These are phyloP conservation scores for Loris lydekkerianus DNA, from an alignment of 2,797 vertebrate species.

Conservation along the genomic window DNA sequence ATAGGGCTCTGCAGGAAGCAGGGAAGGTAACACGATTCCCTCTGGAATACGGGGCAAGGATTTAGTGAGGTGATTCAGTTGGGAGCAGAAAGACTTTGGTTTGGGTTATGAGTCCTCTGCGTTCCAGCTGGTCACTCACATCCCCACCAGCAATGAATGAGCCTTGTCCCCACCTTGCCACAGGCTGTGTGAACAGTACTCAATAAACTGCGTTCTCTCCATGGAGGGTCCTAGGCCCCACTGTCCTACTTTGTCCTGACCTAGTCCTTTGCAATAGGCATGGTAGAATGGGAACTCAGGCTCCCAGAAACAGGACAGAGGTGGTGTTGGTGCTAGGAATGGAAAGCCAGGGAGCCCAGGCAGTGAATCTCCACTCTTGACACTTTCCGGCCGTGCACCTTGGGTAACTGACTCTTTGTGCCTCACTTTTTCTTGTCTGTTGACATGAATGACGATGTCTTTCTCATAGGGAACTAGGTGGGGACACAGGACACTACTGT, in stretches of 20 bases:
- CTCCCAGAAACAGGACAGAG: not conserved
- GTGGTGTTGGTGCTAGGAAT: not conserved
- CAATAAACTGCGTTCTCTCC: not conserved
- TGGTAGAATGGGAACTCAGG: too few species aligned
- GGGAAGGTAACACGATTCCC: not conserved
- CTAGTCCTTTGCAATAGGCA: not conserved
- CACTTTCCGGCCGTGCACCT: not conserved
- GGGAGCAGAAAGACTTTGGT: not conserved
- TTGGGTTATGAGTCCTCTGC: not conserved
- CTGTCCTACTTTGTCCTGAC: not conserved
- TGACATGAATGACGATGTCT: not conserved
- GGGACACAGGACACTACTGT: not conserved
- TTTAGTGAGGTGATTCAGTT: not conserved
- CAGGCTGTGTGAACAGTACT: accelerated
- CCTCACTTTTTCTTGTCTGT: not conserved
- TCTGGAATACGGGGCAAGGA: not conserved
- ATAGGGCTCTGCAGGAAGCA: not conserved
- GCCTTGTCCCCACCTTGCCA: accelerated
- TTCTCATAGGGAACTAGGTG: not conserved
- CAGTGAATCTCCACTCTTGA: not conserved
- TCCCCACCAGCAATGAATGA: not conserved
- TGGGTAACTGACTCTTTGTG: not conserved
- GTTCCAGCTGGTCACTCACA: not conserved
- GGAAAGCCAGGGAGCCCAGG: not conserved
- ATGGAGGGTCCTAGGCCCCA: not conserved